A percentile compares a stretch with the other conserved stretches of the same genome.
phyloP scores from a whole-genome alignment of 2,113 vertebrate genomes.

The Menidia beryllina region DNA sequence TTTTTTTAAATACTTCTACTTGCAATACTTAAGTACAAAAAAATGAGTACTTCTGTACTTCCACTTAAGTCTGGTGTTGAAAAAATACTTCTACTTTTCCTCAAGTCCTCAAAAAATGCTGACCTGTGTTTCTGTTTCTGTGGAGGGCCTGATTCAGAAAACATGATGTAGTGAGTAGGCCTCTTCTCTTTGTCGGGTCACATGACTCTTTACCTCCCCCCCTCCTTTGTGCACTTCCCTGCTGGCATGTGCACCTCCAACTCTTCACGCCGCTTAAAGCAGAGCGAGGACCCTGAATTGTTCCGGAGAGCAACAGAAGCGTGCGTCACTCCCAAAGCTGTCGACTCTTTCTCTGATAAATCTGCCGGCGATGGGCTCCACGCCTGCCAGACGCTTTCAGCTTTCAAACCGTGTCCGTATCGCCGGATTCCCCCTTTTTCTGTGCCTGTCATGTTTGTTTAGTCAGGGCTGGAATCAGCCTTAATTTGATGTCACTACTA shows the following conservation, averaged over 20 bases:
- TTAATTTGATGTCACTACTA: conserved; percentile 47
- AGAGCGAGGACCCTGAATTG: conserved; percentile 8
- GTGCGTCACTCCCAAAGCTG: conserved; percentile 15
- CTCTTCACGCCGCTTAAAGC: not conserved
- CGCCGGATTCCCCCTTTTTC: conserved; percentile 36
- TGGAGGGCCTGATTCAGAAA: not conserved
- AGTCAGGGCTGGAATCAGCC: conserved; percentile 41
- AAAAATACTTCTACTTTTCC: no score
- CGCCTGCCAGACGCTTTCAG: conserved; percentile 55
- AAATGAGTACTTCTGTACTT: no score
- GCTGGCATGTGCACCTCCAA: conserved; percentile 22
- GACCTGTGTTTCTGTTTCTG: not conserved
- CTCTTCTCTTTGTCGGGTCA: not conserved
- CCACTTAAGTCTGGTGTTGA: no score
- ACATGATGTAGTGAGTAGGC: not conserved
- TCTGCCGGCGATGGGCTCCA: conserved; percentile 44
- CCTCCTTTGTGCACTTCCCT: not conserved
- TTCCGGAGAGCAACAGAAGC: conserved; percentile 22
- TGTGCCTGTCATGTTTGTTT: conserved; percentile 62
- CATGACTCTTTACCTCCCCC: not conserved
- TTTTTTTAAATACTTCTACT: no score
- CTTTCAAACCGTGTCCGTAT: conserved; percentile 54
- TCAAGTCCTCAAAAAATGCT: no score
- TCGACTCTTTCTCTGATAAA: conserved; percentile 54
- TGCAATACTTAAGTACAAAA: no score